phyloP scores from a whole-genome alignment of 2,888 invertebrate genomes.

The Heliconius ismenius region DNA sequence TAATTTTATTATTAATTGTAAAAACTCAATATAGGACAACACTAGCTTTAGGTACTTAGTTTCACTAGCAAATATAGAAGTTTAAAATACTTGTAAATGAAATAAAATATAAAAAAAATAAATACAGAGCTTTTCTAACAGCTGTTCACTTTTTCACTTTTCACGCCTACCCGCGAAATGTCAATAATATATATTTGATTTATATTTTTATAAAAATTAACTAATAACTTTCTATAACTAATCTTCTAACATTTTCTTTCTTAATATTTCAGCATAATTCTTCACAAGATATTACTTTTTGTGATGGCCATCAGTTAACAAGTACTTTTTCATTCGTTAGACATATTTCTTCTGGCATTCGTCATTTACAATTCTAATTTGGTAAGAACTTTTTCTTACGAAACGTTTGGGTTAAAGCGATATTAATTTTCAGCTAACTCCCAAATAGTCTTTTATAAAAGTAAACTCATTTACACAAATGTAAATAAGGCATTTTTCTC shows the following conservation, averaged over 20 bases:
- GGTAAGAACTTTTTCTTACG: constrained; percentile 38
- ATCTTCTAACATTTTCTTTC: background rate
- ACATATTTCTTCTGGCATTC: constrained; percentile 36
- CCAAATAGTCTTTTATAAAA: constrained; percentile 23
- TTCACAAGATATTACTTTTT: constrained; percentile 32
- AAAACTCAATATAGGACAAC: too few relatives aligned
- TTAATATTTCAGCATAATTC: constrained; percentile 7
- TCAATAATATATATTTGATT: too few relatives aligned
- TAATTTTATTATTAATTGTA: too few relatives aligned
- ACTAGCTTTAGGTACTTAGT: too few relatives aligned
- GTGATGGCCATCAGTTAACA: constrained; percentile 37
- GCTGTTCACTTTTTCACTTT: too few relatives aligned
- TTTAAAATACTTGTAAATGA: too few relatives aligned
- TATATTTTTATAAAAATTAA: too few relatives aligned
- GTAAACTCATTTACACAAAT: constrained; percentile 26
- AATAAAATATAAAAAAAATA: too few relatives aligned
- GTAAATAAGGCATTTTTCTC: constrained; percentile 20
- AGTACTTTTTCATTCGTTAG: constrained; percentile 42
- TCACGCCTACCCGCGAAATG: too few relatives aligned
- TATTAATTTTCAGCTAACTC: constrained; percentile 40
- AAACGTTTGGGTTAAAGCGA: constrained; percentile 39
- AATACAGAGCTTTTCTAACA: too few relatives aligned
- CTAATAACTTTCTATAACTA: background rate
- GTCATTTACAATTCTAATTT: constrained; percentile 44
- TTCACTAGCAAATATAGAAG: too few relatives aligned